Percentiles rank a stretch among this genome's conserved stretches.
These are phyloP conservation scores for Eumacrocentrus americanus DNA, from an alignment of 2,888 invertebrate species.

Conservation along the genomic window DNA sequence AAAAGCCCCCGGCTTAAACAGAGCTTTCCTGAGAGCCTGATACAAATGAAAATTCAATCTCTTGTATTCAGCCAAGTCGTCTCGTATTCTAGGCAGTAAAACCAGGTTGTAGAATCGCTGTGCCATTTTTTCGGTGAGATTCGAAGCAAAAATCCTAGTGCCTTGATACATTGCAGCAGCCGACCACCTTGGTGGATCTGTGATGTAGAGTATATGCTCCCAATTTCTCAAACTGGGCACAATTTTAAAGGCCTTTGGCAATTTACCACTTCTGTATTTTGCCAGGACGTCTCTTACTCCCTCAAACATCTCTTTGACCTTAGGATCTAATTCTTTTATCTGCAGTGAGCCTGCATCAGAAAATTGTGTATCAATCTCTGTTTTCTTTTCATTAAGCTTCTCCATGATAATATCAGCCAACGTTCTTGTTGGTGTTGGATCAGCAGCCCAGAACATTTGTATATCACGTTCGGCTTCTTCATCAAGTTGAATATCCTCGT, in stretches of 20 bases:
- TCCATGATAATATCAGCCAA: conserved; percentile 91
- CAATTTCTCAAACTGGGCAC: conserved; percentile 91
- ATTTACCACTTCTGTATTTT: conserved; percentile 92
- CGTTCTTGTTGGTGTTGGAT: conserved; percentile 70
- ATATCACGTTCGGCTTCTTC: conserved; percentile 90
- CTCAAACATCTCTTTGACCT: conserved; percentile 85
- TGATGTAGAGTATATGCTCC: conserved; percentile 88
- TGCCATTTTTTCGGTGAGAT: conserved; percentile 94
- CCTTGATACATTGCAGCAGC: conserved; percentile 98
- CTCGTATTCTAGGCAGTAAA: conserved; percentile 89
- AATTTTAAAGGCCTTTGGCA: conserved; percentile 98
- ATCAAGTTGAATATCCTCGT: conserved; percentile 77
- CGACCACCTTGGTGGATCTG: conserved; percentile 92
- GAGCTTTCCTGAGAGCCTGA: conserved; percentile 88
- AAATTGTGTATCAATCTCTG: conserved; percentile 84
- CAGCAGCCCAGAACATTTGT: conserved; percentile 77
- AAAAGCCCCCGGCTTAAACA: conserved; percentile 97
- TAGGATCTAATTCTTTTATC: conserved; percentile 83
- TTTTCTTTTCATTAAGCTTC: conserved; percentile 90
- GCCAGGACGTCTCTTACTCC: conserved; percentile 86
- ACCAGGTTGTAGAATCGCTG: conserved; percentile 93
- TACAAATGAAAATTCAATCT: conserved; percentile 95
- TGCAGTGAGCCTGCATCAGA: conserved; percentile 79
- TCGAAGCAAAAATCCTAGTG: conserved; percentile 95
- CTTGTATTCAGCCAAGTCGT: conserved; percentile 95